Evolutionary conservation across 2,113 vertebrate species (phyloP).

Genomic region (Euleptes europaea): DNA sequence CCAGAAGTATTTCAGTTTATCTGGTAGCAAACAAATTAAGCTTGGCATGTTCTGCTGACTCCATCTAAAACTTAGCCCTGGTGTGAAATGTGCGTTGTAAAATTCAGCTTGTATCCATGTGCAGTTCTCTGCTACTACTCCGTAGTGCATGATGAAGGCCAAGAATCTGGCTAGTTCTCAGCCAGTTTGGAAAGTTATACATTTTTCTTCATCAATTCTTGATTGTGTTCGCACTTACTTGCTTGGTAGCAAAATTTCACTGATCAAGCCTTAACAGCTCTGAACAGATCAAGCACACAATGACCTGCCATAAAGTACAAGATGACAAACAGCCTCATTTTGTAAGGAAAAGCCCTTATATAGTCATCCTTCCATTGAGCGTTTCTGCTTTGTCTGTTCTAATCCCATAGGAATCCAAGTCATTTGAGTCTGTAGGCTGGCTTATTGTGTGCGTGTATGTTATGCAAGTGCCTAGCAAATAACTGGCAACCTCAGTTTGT

Average conservation of each 20-base stretch:
- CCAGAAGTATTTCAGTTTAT: slow-evolving; percentile 45
- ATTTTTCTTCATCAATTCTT: slow-evolving; percentile 73
- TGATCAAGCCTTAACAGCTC: slow-evolving; percentile 29
- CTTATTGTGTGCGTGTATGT: slow-evolving; percentile 47
- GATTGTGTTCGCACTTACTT: slow-evolving; percentile 59
- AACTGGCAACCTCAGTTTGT: slow-evolving; percentile 26
- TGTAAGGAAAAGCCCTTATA: slow-evolving; percentile 60
- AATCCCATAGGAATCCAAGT: slow-evolving; percentile 49
- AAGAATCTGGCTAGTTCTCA: slow-evolving; percentile 61
- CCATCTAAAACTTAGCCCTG: slow-evolving; percentile 60
- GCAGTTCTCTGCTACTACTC: slow-evolving; percentile 65
- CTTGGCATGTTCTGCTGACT: slow-evolving; percentile 59
- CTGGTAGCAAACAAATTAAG: slow-evolving; percentile 64
- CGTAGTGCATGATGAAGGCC: slow-evolving; percentile 60
- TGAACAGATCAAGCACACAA: slow-evolving; percentile 43
- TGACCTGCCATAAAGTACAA: slow-evolving; percentile 46
- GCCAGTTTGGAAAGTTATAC: slow-evolving; percentile 67
- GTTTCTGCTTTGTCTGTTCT: slow-evolving; percentile 45
- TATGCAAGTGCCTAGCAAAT: slow-evolving; percentile 44
- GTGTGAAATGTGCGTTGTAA: slow-evolving; percentile 58
- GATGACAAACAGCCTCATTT: slow-evolving; percentile 44
- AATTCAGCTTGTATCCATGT: slow-evolving; percentile 64
- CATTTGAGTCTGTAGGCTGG: slow-evolving; percentile 31
- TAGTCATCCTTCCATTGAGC: slow-evolving; percentile 45
- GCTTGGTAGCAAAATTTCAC: slow-evolving; percentile 53